Evolutionary conservation across 2,797 vertebrate species (phyloP).

Genomic region (Aotus griseimembra): DNA sequence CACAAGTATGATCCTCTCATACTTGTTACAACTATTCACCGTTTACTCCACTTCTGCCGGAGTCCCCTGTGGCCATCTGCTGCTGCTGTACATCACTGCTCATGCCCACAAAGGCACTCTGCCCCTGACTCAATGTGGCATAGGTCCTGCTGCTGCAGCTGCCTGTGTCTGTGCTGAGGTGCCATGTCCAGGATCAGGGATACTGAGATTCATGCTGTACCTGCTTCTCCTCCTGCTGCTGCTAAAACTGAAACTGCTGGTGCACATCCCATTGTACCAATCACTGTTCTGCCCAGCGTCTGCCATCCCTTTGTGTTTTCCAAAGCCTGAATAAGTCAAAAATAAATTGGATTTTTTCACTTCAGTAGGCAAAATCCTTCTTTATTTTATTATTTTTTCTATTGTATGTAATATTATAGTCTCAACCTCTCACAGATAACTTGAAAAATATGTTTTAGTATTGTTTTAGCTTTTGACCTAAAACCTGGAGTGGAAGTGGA

Average conservation of each 20-base stretch:
- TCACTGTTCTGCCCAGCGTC: too few species aligned
- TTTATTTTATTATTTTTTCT: background rate
- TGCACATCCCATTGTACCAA: rapidly evolving
- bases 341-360: background rate
- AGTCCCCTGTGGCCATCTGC: background rate
- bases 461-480: slow-evolving; percentile 1
- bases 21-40: background rate
- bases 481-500: background rate
- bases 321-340: background rate
- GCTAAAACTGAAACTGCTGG: background rate
- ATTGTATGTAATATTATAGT: background rate
- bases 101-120: background rate
- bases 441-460: background rate
- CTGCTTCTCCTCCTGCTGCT: background rate
- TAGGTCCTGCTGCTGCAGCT: background rate
- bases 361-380: background rate
- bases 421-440: background rate
- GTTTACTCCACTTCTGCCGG: background rate
- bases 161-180: background rate
- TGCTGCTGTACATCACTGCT: background rate
- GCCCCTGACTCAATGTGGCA: rapidly evolving
- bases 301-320: background rate
- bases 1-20: background rate
- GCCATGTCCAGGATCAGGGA: background rate
- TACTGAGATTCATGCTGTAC: background rate